Base-by-base conservation (phyloP, 2,797 vertebrate species). In the Uromys caudimaculatus region DNA sequence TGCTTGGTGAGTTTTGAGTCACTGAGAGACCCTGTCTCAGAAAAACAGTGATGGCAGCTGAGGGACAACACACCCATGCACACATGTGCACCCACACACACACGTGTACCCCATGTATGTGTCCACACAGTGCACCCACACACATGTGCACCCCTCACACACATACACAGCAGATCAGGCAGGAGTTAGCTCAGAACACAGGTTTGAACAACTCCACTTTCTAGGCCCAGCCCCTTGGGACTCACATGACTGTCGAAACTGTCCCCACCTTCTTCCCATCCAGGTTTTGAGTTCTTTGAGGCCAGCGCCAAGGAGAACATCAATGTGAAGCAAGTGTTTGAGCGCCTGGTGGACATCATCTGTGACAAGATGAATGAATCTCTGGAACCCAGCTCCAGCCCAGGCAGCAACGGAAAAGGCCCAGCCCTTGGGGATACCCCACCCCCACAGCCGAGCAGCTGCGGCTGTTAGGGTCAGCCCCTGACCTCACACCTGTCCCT, bases 281-380 rank as follows among this genome's bases (percentile, higher is more conserved):
- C 97, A 99, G 99, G 99, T 82, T 99, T 99, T 90, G 99, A 99
- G 97, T 99, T 99, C 98, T 99, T 99, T 0, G 99, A 99, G 97
- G 99, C 99, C 98, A 99, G 99, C 0, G 99, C 99, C 0, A 99
- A 99, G 97, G 99, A 99, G 98, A 99, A 99, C 98, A 98, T 99
- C 98, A 99, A 99, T 0, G 99, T 99, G 95, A 99, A 99, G 98
- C 99, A 99, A 98, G 99, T 99, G 95, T 99, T 99, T 6, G 99
- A 99, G 97, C 98, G 98, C 6, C 98, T 99, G 10, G 99, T 99
- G 96, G 99, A 99, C 44, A 95, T 99, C 96, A 99, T 99, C 98
- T 99, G 99, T 4, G 99, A 99, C 91, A 99, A 99, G 98, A 99
- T 99, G 99, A 99, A 99, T 0, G 99, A 99, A 98, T 99, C 98